Conservation (phyloP, 2,888 invertebrate genomes). For the Synergus japonicus region DNA sequence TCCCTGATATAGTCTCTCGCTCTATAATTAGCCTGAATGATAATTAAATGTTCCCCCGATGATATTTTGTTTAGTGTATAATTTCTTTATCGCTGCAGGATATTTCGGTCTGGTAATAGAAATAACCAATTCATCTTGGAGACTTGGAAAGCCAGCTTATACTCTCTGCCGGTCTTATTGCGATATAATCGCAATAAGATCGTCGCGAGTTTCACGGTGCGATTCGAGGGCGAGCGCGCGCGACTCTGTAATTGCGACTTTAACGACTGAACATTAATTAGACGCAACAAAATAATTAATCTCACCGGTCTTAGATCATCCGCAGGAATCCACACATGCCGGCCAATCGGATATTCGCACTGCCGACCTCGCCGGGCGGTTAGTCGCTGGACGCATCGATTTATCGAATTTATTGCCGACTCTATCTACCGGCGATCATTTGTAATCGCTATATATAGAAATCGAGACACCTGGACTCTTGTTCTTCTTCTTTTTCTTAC, state of each 20-base stretch:
- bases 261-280: conserved; percentile 63
- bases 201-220: conserved; percentile 35
- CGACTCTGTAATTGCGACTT: conserved; percentile 56
- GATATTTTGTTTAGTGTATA: conserved; percentile 9
- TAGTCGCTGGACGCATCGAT: conserved; percentile 57
- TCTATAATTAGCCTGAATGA: not conserved
- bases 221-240: conserved; percentile 39
- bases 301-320: conserved; percentile 65
- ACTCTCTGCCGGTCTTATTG: not conserved
- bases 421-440: conserved; percentile 52
- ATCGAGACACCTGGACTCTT: conserved; percentile 53
- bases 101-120: conserved; percentile 17
- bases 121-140: not conserved
- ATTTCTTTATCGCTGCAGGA: conserved; percentile 25
- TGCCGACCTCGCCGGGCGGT: conserved; percentile 52
- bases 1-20: not conserved
- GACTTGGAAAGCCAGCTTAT: not conserved
- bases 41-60: conserved; percentile 14
- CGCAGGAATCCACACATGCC: conserved; percentile 53
- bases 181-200: conserved; percentile 33
- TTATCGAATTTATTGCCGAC: conserved; percentile 62
- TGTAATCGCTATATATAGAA: conserved; percentile 65
- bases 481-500: conserved; percentile 23
- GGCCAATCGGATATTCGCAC: conserved; percentile 42
- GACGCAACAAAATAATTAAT: conserved; percentile 69